These are phyloP conservation scores for Sebastes trivittatus DNA, from an alignment of 2,797 vertebrate species.

Conservation along the genomic window DNA sequence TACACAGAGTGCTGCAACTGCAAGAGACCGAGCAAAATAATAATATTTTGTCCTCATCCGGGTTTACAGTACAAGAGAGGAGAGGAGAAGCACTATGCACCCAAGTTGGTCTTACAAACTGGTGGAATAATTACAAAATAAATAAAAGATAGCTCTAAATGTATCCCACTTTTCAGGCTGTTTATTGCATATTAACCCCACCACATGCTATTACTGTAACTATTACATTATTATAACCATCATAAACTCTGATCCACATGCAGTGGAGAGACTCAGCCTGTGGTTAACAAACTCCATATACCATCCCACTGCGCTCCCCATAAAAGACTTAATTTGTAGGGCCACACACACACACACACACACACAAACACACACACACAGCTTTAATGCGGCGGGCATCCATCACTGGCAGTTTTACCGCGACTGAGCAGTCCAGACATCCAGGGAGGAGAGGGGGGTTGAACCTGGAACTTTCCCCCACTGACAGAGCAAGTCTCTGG, in stretches of 20 bases:
- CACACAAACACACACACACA: neutral
- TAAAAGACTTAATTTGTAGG: conserved; percentile 30
- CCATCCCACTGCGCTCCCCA: neutral
- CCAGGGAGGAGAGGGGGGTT: conserved; percentile 17
- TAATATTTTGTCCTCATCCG: neutral
- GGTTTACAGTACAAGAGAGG: neutral
- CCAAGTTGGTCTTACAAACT: neutral
- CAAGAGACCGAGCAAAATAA: neutral
- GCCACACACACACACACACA: conserved; percentile 12
- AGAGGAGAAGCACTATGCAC: neutral
- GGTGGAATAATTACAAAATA: conserved; percentile 21
- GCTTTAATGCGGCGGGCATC: conserved; percentile 25
- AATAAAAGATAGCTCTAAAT: conserved; percentile 32
- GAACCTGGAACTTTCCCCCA: conserved; percentile 20
- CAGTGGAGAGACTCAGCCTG: conserved; percentile 5
- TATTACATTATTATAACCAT: conserved; percentile 24
- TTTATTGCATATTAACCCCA: conserved; percentile 38
- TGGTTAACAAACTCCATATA: conserved; percentile 11
- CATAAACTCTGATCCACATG: conserved; percentile 31
- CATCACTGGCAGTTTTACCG: conserved; percentile 48
- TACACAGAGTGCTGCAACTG: neutral
- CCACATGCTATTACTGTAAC: conserved; percentile 11
- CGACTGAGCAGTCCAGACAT: conserved; percentile 12
- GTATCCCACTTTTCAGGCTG: neutral
- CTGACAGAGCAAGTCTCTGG: conserved; percentile 35